Percentiles rank a stretch among this genome's conserved stretches.
Conservation (phyloP, 92 coral and sea anemone genomes). For the Siderastrea siderea region DNA sequence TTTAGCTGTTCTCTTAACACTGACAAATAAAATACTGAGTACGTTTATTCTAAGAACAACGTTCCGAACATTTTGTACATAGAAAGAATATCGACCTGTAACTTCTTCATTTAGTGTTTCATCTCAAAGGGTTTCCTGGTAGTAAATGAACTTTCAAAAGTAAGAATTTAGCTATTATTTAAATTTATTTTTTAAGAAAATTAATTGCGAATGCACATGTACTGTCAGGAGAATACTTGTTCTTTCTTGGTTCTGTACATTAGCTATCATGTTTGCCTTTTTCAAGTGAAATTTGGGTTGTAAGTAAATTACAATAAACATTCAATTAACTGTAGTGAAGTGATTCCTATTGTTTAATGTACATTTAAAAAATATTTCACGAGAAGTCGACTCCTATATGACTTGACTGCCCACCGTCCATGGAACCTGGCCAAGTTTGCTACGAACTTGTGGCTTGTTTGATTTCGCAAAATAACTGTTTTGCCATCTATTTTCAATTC, state of each 20-base stretch:
- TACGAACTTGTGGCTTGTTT: no score
- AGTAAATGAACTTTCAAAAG: neutral
- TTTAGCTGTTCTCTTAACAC: no score
- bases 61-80: neutral
- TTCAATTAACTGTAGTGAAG: neutral
- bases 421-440: no score
- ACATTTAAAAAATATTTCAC: no score
- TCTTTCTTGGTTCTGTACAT: neutral
- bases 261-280: neutral
- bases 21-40: neutral
- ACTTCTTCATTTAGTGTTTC: neutral
- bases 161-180: neutral
- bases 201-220: neutral
- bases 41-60: neutral
- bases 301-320: conserved; percentile 2
- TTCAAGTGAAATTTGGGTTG: neutral
- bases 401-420: no score
- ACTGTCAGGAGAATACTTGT: neutral
- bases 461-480: no score
- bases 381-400: no score
- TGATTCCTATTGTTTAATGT: no score
- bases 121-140: neutral
- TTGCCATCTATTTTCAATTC: no score
- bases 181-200: neutral
- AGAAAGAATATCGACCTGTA: neutral